These are phyloP conservation scores for Ganaspis brasiliensis DNA, from an alignment of 2,888 invertebrate species.

Conservation along the genomic window DNA sequence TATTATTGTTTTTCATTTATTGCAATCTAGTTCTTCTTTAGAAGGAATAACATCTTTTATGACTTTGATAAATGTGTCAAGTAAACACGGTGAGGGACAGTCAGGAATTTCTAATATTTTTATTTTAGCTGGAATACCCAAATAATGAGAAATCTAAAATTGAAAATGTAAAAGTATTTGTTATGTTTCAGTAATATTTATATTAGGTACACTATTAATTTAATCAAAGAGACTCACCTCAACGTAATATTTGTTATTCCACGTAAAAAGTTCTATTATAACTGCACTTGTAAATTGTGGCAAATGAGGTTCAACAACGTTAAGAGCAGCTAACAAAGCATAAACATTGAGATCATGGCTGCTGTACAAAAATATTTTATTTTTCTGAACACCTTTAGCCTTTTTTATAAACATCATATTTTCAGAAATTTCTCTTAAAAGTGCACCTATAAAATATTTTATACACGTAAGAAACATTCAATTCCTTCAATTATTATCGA, in stretches of 20 bases:
- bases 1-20: too few species aligned
- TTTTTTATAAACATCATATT: conserved; percentile 62
- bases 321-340: conserved; percentile 70
- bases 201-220: too few species aligned
- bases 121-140: conserved; percentile 5
- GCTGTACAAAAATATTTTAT: conserved; percentile 72
- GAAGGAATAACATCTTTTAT: conserved; percentile 81
- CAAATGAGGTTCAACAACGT: conserved; percentile 71
- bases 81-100: conserved; percentile 82
- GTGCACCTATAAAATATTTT: conserved; percentile 54
- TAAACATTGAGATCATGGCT: conserved; percentile 73
- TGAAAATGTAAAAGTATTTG: too few species aligned
- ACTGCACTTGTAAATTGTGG: conserved; percentile 71
- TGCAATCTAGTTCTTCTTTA: conserved; percentile 74
- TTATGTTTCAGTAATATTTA: too few species aligned
- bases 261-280: conserved; percentile 70
- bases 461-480: too few species aligned
- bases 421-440: conserved; percentile 49
- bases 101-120: conserved; percentile 74
- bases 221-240: conserved; percentile 72
- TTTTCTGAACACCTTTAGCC: conserved; percentile 71
- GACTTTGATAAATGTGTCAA: conserved; percentile 81
- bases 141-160: conserved; percentile 6
- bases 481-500: too few species aligned
- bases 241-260: conserved; percentile 64